Evolutionary conservation across 2,888 invertebrate genomes (phyloP), one percentile per base, ranked within the genome.

Genomic region (Himalopsyche japonica): DNA sequence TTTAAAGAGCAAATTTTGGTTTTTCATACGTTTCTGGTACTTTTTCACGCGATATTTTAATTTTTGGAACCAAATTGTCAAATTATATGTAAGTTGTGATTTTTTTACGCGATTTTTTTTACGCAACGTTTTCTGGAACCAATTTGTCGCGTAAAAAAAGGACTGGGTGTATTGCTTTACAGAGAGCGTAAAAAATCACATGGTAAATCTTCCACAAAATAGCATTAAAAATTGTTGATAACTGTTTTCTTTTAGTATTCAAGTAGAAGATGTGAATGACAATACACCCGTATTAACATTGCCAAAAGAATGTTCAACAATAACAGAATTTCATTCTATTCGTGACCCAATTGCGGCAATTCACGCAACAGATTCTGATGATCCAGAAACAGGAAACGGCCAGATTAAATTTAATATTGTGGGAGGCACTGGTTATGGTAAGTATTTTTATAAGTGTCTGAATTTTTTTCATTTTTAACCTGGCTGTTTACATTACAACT

Each of bases 251-350:
- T 89, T 32, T 88, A 97, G 97, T 87, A 94, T 98, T 12, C 94
- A 94, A 79, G 91, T 98, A 83, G 91, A 95, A 86, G 98, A 98
- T 89, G 96, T 97, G 76, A 98, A 98, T 89, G 98, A 98, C 90
- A 97, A 97, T 89, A 90, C 94, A 0, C 98, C 98, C 0, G 92
- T 94, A 81, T 93, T 98, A 32, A 93, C 94, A 20, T 88, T 96
- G 49, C 95, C 96, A 0, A 89, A 92, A 3, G 93, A 93, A 0
- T 98, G 97, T 89, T 93, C 95, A 0, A 95, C 95, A 20, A 95
- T 98, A 83, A 97, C 97, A 0, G 98, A 98, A 91, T 98, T 98
- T 90, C 97, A 98, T 89, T 95, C 96, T 88, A 91, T 94, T n/a
- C 93, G 95, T 24, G 97, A 97, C 87, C 93, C 95, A 3, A 94